Conservation (phyloP, 1,140 invertebrate genomes). For the Dendroctonus valens region DNA sequence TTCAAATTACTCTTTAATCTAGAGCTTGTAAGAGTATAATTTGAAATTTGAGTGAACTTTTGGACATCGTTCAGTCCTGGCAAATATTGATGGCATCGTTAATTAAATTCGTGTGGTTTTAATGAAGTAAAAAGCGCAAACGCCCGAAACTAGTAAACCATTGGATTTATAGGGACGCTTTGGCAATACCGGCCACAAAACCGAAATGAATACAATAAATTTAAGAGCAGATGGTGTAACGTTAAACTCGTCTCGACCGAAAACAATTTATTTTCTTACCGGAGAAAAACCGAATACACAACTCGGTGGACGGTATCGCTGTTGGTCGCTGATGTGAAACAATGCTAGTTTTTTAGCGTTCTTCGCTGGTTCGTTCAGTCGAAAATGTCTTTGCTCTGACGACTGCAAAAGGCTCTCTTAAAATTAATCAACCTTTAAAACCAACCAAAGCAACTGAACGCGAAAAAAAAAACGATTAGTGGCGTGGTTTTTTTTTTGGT, state of each 20-base stretch:
- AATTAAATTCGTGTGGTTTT: no score
- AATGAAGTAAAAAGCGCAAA: neutral
- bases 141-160: slow-evolving; percentile 6
- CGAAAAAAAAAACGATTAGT: no score
- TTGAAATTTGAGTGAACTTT: no score
- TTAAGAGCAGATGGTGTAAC: slow-evolving; percentile 12
- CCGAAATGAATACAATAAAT: slow-evolving; percentile 18
- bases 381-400: no score
- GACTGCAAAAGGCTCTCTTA: no score
- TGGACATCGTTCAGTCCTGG: no score
- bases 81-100: no score
- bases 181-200: slow-evolving; percentile 10
- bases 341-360: slow-evolving; percentile 1
- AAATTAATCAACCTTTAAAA: no score
- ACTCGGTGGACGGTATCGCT: neutral
- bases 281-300: slow-evolving; percentile 15
- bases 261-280: slow-evolving; percentile 19
- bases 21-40: no score
- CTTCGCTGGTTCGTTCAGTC: neutral
- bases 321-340: neutral
- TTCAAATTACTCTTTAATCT: no score
- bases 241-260: slow-evolving; percentile 15
- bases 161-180: slow-evolving; percentile 14
- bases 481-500: no score
- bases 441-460: no score